These are phyloP conservation scores for Halichoerus grypus DNA, from an alignment of 2,113 vertebrate genomes.

Conservation along the genomic window DNA sequence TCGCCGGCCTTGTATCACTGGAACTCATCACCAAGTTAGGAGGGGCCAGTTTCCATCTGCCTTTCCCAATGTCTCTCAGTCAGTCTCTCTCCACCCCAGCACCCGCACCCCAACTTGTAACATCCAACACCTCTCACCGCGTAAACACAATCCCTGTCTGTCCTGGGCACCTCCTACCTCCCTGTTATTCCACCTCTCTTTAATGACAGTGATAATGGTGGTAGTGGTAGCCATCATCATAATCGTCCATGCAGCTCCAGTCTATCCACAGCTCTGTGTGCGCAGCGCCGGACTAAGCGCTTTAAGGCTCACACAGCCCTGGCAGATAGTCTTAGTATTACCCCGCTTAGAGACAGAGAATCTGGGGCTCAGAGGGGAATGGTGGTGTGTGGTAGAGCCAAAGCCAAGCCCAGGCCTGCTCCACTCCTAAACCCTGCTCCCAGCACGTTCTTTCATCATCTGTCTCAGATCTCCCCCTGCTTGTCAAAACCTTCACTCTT, in stretches of 20 bases:
- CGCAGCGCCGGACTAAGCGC: neutral
- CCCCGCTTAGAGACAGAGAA: neutral
- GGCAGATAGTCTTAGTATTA: neutral
- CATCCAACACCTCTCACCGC: neutral
- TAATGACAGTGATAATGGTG: neutral
- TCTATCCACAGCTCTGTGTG: neutral
- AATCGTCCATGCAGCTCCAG: neutral
- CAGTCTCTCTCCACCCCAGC: slow-evolving; percentile 67
- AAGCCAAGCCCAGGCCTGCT: neutral
- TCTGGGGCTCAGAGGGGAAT: neutral
- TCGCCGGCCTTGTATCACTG: neutral
- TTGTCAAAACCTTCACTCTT: neutral
- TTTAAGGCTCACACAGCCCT: neutral
- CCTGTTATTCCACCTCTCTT: neutral
- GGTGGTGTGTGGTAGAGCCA: neutral
- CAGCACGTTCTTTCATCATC: neutral
- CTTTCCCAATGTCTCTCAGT: slow-evolving; percentile 75
- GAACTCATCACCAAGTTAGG: slow-evolving; percentile 59
- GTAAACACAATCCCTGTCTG: slow-evolving; percentile 60
- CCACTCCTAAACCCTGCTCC: neutral
- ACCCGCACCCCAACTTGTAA: slow-evolving; percentile 57
- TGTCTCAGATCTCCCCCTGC: neutral
- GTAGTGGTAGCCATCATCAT: neutral
- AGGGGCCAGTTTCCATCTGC: slow-evolving; percentile 71
- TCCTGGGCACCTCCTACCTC: neutral